phyloP scores from a whole-genome alignment of 2,113 vertebrate species.

The Varanus komodoensis region DNA sequence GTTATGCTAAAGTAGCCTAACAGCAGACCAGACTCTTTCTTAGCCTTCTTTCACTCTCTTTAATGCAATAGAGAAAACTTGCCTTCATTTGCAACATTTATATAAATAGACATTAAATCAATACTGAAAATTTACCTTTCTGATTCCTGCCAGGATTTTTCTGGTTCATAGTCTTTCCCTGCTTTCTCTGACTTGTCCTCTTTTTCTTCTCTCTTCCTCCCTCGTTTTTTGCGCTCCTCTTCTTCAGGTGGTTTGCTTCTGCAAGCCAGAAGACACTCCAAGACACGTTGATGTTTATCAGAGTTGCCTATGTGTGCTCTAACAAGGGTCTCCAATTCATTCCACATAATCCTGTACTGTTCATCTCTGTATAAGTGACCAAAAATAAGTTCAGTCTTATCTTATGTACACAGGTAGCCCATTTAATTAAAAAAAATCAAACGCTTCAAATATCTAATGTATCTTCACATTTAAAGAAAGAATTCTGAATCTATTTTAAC shows the following conservation, averaged over 20 bases:
- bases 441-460: background rate
- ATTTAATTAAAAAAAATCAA: too few relatives aligned
- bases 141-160: slow-evolving; percentile 92
- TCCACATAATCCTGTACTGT: slow-evolving; percentile 99
- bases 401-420: background rate
- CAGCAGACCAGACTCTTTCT: background rate
- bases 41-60: background rate
- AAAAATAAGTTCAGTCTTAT: slow-evolving; percentile 20
- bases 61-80: background rate
- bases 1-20: background rate
- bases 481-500: background rate
- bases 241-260: slow-evolving; percentile 97
- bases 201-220: slow-evolving; percentile 94
- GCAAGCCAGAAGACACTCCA: slow-evolving; percentile 94
- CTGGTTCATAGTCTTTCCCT: slow-evolving; percentile 88
- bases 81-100: background rate
- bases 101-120: background rate
- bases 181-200: slow-evolving; percentile 92
- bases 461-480: background rate
- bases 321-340: slow-evolving; percentile 97
- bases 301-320: slow-evolving; percentile 91
- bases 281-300: slow-evolving; percentile 91
- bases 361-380: slow-evolving; percentile 83
- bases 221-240: slow-evolving; percentile 95
- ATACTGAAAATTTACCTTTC: slow-evolving; percentile 81